A percentile compares a stretch with the other conserved stretches of the same genome.
These are phyloP conservation scores for Eriosoma lanigerum DNA, from an alignment of 1,140 invertebrate genomes.

Conservation along the genomic window DNA sequence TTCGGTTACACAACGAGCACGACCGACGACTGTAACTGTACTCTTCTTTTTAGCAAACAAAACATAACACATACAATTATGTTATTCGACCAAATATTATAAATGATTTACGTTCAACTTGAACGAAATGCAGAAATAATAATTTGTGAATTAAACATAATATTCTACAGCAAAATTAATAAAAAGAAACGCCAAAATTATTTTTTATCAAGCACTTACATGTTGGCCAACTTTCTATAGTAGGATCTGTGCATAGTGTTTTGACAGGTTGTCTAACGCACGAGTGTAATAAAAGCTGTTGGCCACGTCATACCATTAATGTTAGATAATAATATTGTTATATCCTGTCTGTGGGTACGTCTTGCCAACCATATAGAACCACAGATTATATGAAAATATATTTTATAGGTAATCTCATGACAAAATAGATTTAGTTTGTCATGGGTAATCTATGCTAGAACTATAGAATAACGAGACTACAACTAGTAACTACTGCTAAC, in stretches of 20 bases:
- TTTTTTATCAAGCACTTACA: conserved; percentile 48
- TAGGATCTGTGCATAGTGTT: neutral
- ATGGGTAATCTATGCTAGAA: too few relatives aligned
- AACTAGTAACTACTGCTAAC: too few relatives aligned
- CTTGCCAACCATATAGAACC: too few relatives aligned
- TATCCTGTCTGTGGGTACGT: too few relatives aligned
- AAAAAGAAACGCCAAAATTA: conserved; percentile 43
- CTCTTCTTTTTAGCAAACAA: conserved; percentile 23
- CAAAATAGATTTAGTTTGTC: too few relatives aligned
- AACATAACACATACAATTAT: conserved; percentile 38
- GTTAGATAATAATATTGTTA: too few relatives aligned
- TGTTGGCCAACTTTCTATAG: conserved; percentile 30
- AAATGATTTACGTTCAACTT: conserved; percentile 30
- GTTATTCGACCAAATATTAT: conserved; percentile 18
- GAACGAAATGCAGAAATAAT: conserved; percentile 37
- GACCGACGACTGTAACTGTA: conserved; percentile 44
- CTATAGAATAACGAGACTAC: too few relatives aligned
- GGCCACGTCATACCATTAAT: conserved; percentile 19
- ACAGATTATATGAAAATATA: too few relatives aligned
- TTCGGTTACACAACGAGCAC: conserved; percentile 48
- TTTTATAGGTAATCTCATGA: too few relatives aligned
- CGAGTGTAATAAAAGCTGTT: neutral
- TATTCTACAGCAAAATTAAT: neutral
- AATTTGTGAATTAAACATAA: conserved; percentile 19
- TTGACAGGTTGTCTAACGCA: conserved; percentile 34